Evolutionary conservation across 2,888 invertebrate genomes (phyloP), one percentile per base, ranked within the genome.

Genomic region (Tethea ocularis): DNA sequence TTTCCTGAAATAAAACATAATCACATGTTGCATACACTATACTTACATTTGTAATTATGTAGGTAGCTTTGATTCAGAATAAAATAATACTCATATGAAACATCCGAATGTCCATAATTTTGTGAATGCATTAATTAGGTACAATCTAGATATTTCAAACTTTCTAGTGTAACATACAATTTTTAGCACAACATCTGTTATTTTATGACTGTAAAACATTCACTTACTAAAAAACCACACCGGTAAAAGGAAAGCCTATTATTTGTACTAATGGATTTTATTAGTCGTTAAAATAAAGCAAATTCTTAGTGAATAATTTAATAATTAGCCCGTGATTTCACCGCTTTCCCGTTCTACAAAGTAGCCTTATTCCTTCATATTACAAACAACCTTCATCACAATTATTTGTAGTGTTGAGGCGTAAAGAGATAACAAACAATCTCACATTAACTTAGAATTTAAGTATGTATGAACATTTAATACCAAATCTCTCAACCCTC

Each of bases 121-220:
- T 13, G 33, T 15, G 22, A 36, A 33, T 33, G 54, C 33, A 36
- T 33, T 22, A 54, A 20, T 54, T 33, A n/a, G n/a, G n/a, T n/a
- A 54, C 22, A 54, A 54, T 33, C 33, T 54, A 20, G 15, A 36
- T 33, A 33, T 54, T 20, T 13, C 29, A 64, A 62, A 58, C 57
- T 61, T 61, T 46, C 38, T 33, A 57, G n/a, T 36, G 23, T 22
- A 22, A 51, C 13, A 38, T 56, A 8, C 51, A 20, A 24, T 58
- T 54, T 54, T 36, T 17, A 13, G 11, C 20, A 33, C 17, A 36
- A 54, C 29, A 33, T 54, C 22, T 22, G 54, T 33, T 20, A 54
- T 54, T 54, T 53, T 33, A 13, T 33, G 26, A 29, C 29, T 29
- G 20, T 46, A 46, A 46, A 20, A 46, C 46, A 46, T 46, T 46